These are phyloP conservation scores for Synergus japonicus DNA, from an alignment of 2,888 invertebrate species.

Conservation along the genomic window DNA sequence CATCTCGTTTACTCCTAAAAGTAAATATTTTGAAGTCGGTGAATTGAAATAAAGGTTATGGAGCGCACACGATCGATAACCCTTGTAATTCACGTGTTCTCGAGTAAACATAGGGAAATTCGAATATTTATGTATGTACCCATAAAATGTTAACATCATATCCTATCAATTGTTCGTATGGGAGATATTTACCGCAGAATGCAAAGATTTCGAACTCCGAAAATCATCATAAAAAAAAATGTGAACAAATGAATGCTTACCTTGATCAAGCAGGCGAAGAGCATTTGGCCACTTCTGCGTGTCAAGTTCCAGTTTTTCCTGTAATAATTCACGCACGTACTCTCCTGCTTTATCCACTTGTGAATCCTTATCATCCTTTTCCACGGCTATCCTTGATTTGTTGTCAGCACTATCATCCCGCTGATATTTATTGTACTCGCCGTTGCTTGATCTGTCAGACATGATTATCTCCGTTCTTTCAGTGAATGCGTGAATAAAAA, in stretches of 20 bases:
- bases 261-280: constrained; percentile 85
- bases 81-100: background rate
- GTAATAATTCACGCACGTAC: constrained; percentile 86
- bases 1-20: background rate
- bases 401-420: constrained; percentile 66
- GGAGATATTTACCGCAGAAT: background rate
- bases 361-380: constrained; percentile 80
- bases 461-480: constrained; percentile 50
- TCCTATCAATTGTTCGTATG: background rate
- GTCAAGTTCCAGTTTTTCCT: constrained; percentile 84
- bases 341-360: constrained; percentile 87
- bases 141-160: background rate
- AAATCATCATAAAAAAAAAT: background rate
- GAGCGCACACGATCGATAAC: background rate
- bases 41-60: background rate
- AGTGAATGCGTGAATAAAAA: background rate
- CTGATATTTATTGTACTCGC: constrained; percentile 71
- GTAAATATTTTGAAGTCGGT: background rate
- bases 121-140: background rate
- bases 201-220: background rate
- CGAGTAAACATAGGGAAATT: background rate
- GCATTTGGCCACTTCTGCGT: constrained; percentile 83
- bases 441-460: constrained; percentile 72
- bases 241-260: constrained; percentile 76
- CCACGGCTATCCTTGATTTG: constrained; percentile 63